These are phyloP conservation scores for Drosophila ironensis DNA, from an alignment of 1,140 invertebrate genomes.

Conservation along the genomic window DNA sequence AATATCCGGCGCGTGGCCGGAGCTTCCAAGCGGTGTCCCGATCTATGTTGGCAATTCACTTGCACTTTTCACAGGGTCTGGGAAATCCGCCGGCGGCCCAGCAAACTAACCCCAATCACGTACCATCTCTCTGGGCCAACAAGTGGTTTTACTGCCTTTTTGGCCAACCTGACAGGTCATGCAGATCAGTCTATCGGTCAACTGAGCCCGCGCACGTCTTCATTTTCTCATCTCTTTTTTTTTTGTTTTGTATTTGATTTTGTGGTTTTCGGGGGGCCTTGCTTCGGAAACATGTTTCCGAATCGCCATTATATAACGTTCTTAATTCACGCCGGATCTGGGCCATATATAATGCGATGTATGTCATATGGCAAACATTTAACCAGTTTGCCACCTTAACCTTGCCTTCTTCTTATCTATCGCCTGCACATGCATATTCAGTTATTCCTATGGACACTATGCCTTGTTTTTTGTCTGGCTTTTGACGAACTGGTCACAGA, in stretches of 20 bases:
- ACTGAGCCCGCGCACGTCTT: constrained; percentile 53
- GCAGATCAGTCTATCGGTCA: constrained; percentile 55
- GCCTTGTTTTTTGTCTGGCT: too few relatives aligned
- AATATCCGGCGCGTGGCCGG: constrained; percentile 51
- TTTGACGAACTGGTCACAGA: constrained; percentile 37
- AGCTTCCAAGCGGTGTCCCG: too few relatives aligned
- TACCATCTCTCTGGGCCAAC: constrained; percentile 20
- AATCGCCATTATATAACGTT: constrained; percentile 51
- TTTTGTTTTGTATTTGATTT: neutral
- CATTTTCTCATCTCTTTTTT: constrained; percentile 18
- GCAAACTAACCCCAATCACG: constrained; percentile 39
- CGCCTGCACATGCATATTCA: constrained; percentile 36
- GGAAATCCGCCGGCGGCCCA: constrained; percentile 15
- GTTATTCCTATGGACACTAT: too few relatives aligned
- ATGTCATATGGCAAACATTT: constrained; percentile 41
- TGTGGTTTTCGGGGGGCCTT: neutral
- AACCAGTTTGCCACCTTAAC: constrained; percentile 40
- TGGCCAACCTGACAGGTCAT: constrained; percentile 46
- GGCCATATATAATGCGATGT: constrained; percentile 53
- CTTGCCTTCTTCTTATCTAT: constrained; percentile 13
- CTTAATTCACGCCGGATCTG: constrained; percentile 49
- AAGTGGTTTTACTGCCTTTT: constrained; percentile 8
- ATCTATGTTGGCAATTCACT: constrained; percentile 16
- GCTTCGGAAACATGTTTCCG: constrained; percentile 37
- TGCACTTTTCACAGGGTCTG: constrained; percentile 29